Percentiles rank a stretch among this genome's conserved stretches.
Evolutionary conservation across 2,113 vertebrate genomes (phyloP).

Genomic region (Actenoides lindsayi): DNA sequence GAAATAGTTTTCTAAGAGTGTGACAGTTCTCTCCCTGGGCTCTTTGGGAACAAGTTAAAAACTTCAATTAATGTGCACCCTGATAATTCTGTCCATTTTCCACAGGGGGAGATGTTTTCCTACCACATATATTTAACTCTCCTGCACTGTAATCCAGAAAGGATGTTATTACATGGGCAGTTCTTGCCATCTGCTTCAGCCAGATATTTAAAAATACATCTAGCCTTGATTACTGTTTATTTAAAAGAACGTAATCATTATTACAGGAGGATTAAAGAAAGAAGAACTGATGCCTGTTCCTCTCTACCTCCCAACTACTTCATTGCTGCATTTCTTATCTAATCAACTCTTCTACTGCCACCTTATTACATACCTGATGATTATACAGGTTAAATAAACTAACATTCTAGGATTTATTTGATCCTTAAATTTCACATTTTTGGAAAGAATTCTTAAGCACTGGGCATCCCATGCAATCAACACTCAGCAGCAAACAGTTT

Average conservation of each 20-base stretch:
- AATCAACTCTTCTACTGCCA: neutral
- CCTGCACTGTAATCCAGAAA: neutral
- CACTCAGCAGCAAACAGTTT: neutral
- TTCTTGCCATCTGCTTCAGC: neutral
- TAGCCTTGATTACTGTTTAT: neutral
- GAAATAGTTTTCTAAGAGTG: neutral
- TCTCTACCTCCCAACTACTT: neutral
- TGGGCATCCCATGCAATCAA: neutral
- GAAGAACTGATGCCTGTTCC: neutral
- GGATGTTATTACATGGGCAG: neutral
- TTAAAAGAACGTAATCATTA: neutral
- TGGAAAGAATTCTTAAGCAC: neutral
- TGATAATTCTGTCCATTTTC: conserved; percentile 13
- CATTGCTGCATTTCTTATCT: neutral
- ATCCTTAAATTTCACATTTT: neutral
- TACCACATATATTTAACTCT: neutral
- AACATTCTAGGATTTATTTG: neutral
- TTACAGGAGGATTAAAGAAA: neutral
- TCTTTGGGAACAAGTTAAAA: neutral
- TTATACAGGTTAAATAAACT: neutral
- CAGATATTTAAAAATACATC: neutral
- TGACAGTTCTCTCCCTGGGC: neutral
- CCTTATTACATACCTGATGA: neutral
- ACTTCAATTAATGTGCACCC: neutral
- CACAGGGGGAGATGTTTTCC: conserved; percentile 42